Percentiles rank a stretch among this genome's conserved stretches.
These are phyloP conservation scores for Meteorus sp. DNA, from an alignment of 1,140 invertebrate genomes.

Conservation along the genomic window DNA sequence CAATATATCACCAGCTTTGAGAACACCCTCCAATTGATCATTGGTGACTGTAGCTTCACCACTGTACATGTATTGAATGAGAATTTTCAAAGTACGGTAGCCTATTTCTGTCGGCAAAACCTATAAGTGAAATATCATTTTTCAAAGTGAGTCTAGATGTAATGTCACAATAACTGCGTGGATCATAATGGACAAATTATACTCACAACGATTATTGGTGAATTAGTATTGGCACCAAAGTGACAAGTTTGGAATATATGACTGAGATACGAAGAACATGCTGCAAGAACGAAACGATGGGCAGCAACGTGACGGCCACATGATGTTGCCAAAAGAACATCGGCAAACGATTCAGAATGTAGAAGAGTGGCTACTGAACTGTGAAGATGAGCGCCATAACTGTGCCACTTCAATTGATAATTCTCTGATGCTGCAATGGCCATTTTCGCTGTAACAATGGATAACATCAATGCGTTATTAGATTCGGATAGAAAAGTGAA, in stretches of 20 bases:
- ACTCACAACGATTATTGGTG: constrained; percentile 55
- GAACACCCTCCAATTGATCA: constrained; percentile 75
- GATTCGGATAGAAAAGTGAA: too few relatives aligned
- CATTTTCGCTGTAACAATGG: constrained; percentile 47
- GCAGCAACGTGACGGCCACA: constrained; percentile 81
- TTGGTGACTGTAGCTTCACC: constrained; percentile 84
- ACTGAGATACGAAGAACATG: constrained; percentile 69
- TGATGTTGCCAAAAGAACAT: constrained; percentile 79
- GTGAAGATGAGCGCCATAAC: constrained; percentile 77
- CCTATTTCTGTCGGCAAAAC: constrained; percentile 81
- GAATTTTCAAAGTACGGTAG: constrained; percentile 74
- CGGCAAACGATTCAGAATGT: constrained; percentile 79
- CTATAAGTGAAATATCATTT: constrained; percentile 30
- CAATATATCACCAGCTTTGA: constrained; percentile 77
- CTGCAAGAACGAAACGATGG: constrained; percentile 83
- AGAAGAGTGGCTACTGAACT: constrained; percentile 77
- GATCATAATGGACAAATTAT: not conserved
- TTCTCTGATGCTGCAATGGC: constrained; percentile 68
- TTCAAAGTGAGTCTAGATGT: not conserved
- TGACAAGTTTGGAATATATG: constrained; percentile 60
- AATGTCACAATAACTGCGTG: too few relatives aligned
- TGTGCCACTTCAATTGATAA: constrained; percentile 86
- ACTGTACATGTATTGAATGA: constrained; percentile 86
- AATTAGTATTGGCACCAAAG: constrained; percentile 56
- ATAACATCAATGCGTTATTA: not conserved